Conservation (phyloP, 2,888 invertebrate genomes). For the Nomada hirtipes region DNA sequence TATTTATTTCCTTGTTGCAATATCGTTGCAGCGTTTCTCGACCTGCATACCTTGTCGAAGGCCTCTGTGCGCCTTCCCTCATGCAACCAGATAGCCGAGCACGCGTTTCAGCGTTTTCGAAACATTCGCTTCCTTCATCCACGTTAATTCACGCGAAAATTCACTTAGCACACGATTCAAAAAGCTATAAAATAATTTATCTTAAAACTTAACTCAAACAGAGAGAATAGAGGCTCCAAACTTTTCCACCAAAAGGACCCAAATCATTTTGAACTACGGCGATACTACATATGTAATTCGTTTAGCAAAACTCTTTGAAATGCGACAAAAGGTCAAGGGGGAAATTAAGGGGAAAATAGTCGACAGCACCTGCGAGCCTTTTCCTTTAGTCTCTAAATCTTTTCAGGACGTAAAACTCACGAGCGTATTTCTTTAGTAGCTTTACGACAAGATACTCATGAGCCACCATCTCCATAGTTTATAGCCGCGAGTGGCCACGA, state of each 20-base stretch:
- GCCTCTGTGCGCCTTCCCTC: slow-evolving; percentile 65
- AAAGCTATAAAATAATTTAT: no score
- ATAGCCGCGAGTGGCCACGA: slow-evolving; percentile 40
- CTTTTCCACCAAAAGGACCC: no score
- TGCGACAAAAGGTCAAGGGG: no score
- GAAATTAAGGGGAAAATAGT: no score
- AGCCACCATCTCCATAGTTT: slow-evolving; percentile 50
- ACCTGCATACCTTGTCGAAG: slow-evolving; percentile 24
- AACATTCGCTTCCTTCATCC: background rate
- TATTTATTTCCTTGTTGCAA: slow-evolving; percentile 12
- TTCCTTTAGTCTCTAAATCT: slow-evolving; percentile 15
- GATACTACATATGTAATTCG: no score
- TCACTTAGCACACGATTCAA: no score
- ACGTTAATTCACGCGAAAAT: no score
- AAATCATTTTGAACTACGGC: no score
- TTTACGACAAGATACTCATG: slow-evolving; percentile 22
- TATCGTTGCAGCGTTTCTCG: slow-evolving; percentile 13
- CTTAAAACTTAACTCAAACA: no score
- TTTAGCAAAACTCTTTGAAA: no score
- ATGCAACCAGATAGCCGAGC: slow-evolving; percentile 71
- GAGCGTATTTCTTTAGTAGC: slow-evolving; percentile 15
- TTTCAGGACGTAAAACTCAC: slow-evolving; percentile 18
- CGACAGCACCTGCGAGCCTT: no score
- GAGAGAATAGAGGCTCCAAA: no score
- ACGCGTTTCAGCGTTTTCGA: slow-evolving; percentile 32